Evolutionary conservation across 35 echinoderm and acorn worm species (phyloP), one percentile per base, ranked within the genome.

Genomic region (Acanthaster planci): DNA sequence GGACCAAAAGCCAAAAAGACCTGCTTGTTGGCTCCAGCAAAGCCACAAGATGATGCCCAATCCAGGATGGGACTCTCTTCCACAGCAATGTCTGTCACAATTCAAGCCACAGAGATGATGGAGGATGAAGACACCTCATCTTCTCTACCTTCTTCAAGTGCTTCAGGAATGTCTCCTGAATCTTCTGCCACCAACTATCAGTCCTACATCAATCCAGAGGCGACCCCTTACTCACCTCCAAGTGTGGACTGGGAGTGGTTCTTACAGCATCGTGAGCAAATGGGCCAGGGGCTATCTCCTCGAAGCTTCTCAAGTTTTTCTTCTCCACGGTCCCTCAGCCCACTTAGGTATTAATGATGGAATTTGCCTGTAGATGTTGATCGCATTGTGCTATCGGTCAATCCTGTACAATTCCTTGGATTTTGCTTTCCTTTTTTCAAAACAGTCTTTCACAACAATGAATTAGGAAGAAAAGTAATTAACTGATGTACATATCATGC

Each of bases 161-260:
- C 26, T 14, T 72, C 64, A 72, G 64, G 64, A 29, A 72, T 72
- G 64, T 72, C 64, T 26, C 64, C 64, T 14, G 26, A 10, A 31
- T 72, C 64, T 10, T 31, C 26, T 26, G 14, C 2, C 1, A 72
- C 64, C 64, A 29, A 72, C 64, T 72, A 72, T 72, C 64, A 72
- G 19, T 10, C 34, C 1, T 72, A 72, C 10, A 10, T 72, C 34
- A 72, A 72, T 50, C 37, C 38, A 39, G 36, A 67, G 39, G 38
- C 31, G 18, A 60, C 81, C 14, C 18, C 81, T 58, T 64, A 53
- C 26, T 81, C 79, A 19, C 79, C 81, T 38, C 81, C 81, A 37
- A 53, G 36, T 3, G 23, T 83, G 26, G 53, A 83, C 36, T 83
- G 81, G 81, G 30, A 37, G 53, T 7, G 21, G 38, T 83, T 83